These are phyloP conservation scores for Cephus rjabovi DNA, from an alignment of 2,888 invertebrate genomes.

Conservation along the genomic window DNA sequence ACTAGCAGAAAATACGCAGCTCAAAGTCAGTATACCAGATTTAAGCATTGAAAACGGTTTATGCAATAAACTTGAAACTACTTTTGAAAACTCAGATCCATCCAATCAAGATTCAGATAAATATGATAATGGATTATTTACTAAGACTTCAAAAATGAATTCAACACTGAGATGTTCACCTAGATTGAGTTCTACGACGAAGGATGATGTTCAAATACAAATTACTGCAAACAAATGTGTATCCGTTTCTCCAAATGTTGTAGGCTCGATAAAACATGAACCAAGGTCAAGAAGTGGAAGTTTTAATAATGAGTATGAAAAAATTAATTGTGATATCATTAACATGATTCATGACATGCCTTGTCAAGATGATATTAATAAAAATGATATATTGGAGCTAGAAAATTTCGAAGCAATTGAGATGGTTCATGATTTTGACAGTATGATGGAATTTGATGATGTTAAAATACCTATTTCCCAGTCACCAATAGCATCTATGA, in stretches of 20 bases:
- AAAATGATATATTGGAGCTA: not conserved
- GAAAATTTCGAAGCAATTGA: conserved; percentile 31
- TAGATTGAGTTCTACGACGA: not conserved
- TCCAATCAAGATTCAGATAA: too few relatives aligned
- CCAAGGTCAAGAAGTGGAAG: not conserved
- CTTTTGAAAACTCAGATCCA: too few relatives aligned
- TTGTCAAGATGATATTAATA: not conserved
- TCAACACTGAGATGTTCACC: not conserved
- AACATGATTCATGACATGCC: not conserved
- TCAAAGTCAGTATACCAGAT: too few relatives aligned
- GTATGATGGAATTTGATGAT: conserved; percentile 27
- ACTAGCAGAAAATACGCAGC: too few relatives aligned
- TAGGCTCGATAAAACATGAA: not conserved
- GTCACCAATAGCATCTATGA: conserved; percentile 13
- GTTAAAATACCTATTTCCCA: conserved; percentile 24
- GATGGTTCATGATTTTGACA: conserved; percentile 35
- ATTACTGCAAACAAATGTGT: not conserved
- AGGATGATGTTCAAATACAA: not conserved
- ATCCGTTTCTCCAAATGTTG: not conserved
- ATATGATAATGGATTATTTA: too few relatives aligned
- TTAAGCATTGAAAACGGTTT: too few relatives aligned
- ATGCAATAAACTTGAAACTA: too few relatives aligned
- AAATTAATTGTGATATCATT: not conserved
- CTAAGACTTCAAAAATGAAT: not conserved
- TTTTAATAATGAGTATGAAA: not conserved